Conservation (phyloP, 2,113 vertebrate species). For the Electrona antarctica region DNA sequence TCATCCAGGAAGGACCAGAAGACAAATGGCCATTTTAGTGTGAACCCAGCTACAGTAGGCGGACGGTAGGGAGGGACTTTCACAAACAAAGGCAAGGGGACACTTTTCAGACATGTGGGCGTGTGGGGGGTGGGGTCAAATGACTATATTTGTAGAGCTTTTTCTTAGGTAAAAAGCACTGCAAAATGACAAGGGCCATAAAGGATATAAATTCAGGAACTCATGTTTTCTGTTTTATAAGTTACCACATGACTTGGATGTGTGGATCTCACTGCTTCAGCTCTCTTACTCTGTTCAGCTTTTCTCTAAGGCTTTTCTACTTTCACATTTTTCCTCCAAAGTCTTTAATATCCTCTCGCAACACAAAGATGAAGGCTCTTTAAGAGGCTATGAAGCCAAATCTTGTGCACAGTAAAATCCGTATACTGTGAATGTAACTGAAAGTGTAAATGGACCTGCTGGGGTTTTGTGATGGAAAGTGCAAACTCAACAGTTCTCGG, state of each 20-base stretch:
- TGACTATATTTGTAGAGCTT: not conserved
- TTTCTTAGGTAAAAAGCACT: not conserved
- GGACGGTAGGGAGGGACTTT: not conserved
- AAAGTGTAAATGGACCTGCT: no score
- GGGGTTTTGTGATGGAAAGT: constrained; percentile 22
- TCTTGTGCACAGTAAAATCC: not conserved
- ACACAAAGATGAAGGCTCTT: not conserved
- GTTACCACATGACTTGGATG: no score
- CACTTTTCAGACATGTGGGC: not conserved
- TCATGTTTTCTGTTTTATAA: no score
- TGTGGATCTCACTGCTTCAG: no score
- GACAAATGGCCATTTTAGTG: not conserved
- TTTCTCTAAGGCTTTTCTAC: not conserved
- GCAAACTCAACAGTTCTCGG: constrained; percentile 31
- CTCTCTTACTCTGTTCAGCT: not conserved
- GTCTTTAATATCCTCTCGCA: not conserved
- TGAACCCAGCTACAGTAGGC: not conserved
- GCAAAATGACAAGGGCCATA: not conserved
- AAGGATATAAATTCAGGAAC: not conserved
- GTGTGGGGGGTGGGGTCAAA: not conserved
- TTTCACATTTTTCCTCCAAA: not conserved
- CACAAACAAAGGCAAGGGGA: not conserved
- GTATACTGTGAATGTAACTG: no score
- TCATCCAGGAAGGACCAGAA: constrained; percentile 20
- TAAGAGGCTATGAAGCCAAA: not conserved